Conservation (phyloP, 2,888 invertebrate genomes). For the Acanthosepion lycidas region DNA sequence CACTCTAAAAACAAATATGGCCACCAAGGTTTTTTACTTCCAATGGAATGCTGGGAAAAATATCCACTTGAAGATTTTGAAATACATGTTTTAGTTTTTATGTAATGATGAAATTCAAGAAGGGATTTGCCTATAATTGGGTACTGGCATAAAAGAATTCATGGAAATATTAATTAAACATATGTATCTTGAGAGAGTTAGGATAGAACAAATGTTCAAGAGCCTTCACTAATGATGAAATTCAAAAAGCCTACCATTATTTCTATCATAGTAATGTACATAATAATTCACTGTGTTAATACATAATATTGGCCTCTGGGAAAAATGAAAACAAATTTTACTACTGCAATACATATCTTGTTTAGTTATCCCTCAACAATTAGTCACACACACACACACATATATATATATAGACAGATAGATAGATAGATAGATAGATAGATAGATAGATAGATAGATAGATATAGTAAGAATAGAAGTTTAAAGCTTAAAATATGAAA, state of each 20-base stretch:
- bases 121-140: neutral
- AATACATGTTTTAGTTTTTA: neutral
- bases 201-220: neutral
- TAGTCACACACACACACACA: neutral
- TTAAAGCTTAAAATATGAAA: no score
- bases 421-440: neutral
- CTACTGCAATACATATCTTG: no score
- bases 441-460: neutral
- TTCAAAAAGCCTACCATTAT: conserved; percentile 4
- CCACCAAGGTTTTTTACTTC: neutral
- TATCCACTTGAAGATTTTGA: neutral
- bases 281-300: no score
- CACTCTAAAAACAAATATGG: neutral
- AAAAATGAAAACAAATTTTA: no score
- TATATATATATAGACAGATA: no score
- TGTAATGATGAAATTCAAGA: neutral
- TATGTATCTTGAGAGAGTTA: neutral
- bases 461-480: neutral
- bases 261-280: no score
- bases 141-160: neutral
- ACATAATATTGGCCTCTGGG: no score
- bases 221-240: neutral
- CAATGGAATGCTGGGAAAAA: neutral
- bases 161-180: conserved; percentile 33
- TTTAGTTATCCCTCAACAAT: neutral